phyloP scores from a whole-genome alignment of 2,113 vertebrate genomes.

The Mus pahari region DNA sequence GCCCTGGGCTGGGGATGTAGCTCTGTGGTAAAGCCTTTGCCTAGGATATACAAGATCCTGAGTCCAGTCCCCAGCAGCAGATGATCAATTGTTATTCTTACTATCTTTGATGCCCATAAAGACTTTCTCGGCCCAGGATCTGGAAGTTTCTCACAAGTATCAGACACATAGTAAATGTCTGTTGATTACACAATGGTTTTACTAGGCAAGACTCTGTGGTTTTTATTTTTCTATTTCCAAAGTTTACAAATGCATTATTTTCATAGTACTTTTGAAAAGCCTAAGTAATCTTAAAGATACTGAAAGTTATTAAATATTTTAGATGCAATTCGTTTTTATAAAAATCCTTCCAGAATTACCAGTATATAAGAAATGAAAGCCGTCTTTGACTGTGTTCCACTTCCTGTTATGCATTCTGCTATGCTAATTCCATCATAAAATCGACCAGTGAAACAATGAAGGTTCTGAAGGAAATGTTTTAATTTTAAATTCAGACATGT shows the following conservation, averaged over 20 bases:
- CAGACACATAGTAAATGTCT: neutral
- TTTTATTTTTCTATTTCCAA: neutral
- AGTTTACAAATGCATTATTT: neutral
- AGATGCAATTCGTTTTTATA: neutral
- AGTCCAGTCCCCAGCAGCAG: neutral
- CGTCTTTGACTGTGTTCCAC: neutral
- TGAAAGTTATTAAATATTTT: neutral
- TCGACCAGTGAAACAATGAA: slow-evolving; percentile 1
- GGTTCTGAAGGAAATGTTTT: slow-evolving; percentile 17
- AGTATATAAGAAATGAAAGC: neutral
- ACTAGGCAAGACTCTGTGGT: neutral
- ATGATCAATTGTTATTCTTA: neutral
- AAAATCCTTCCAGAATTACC: neutral
- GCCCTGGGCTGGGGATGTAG: neutral
- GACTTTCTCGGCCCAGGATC: neutral
- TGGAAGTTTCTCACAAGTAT: neutral
- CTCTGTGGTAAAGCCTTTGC: neutral
- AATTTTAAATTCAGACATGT: slow-evolving; percentile 46
- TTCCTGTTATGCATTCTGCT: neutral
- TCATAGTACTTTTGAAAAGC: neutral
- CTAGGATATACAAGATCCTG: neutral
- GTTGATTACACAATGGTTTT: neutral
- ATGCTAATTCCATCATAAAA: neutral
- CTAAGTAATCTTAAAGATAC: neutral
- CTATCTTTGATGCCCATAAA: neutral